Base-by-base conservation (phyloP, 2,888 invertebrate genomes). In the Leptopilina drosophilae region DNA sequence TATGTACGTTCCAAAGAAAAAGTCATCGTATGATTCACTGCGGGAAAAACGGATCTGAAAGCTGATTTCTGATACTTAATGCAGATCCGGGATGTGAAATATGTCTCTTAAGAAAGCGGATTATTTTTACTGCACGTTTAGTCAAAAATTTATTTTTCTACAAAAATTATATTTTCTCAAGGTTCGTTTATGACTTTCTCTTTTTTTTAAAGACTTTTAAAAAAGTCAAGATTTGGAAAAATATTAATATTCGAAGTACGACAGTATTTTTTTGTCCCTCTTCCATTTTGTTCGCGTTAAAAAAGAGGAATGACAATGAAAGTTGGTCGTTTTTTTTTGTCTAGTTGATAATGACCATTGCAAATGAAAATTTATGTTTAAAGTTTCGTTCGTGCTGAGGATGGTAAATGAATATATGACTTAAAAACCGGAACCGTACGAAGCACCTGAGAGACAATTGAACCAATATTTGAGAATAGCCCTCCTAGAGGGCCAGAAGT, bases 281-380 rank as follows among this genome's bases (percentile, higher is more conserved):
- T 42, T 42, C 6, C 2, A 5, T 5, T 42, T 42, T 42, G 8
- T 42, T 42, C 42, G 42, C 7, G 42, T 42, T 42, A 42, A 42
- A 42, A 42, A 3, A 3, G 0, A 42, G 7, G 0, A 42, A 42
- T 8, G 11, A 49, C 49, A 49, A 49, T 49, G 42, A 66, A 14
- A 69, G 8, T 15, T 49, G 15, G 8, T 59, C 56, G 15, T 4
- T 5, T 33, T 33, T 33, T 33, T 33, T 33, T 33, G 33, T 33
- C 33, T 33, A 4, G 0, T 26, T 7, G 5, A 66, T 42, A 67
- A 11, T 69, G 20, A 59, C 20, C 65, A 40, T 67, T 49, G 69
- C 67, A 77, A 77, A 77, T 73, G 26, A 73, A 33, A 59, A 73
- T 73, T 73, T 73, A 73, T 73, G 73, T 56, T 40, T 11, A 53